Evolutionary conservation across 1,140 invertebrate species (phyloP), one percentile per base, ranked within the genome.

Genomic region (Bombus huntii): DNA sequence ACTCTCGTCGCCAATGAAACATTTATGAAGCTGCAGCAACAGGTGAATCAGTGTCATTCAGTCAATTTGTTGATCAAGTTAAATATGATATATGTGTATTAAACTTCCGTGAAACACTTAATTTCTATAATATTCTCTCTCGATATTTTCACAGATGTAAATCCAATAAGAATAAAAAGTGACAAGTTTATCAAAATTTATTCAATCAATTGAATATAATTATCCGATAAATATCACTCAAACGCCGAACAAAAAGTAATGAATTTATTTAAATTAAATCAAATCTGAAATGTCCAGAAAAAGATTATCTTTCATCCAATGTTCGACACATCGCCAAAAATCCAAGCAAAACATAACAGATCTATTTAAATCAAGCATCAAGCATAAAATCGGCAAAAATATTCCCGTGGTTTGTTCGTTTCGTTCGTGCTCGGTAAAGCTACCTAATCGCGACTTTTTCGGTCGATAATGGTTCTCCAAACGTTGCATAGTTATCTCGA

Each of bases 401-500:
- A 78, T 83, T 66, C 42, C 9, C 12, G n/a, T 1, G 25, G 34
- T 28, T 70, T 28, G 47, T 31, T 34, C 47, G 28, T 13, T 0
- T 39, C 37, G 47, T 31, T 42, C 74, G 15, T 13, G 53, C 65
- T 73, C 39, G 9, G 2, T 8, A 75, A 59, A 22, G 2, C 13
- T 53, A 44, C 53, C 9, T 81, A 65, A 53, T 68, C 53, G 65
- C 34, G 22, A 9, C 47, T 70, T 77, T 89, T 90, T 85, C 70
- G 65, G 44, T 85, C 82, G 80, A 90, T 86, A 82, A 65, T 28
- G 79, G 47, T 59, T 82, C 75, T 76, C 75, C 74, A 70, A 83
- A 77, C 75, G 75, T 90, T 71, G 82, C 83, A 83, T 84, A 83
- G 78, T 84, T 90, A 90, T 90, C 88, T 89, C 70, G 34, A 71